A percentile compares a stretch with the other conserved stretches of the same genome.
phyloP scores from a whole-genome alignment of 92 coral and sea anemone species.

The Scolanthus callimorphus region DNA sequence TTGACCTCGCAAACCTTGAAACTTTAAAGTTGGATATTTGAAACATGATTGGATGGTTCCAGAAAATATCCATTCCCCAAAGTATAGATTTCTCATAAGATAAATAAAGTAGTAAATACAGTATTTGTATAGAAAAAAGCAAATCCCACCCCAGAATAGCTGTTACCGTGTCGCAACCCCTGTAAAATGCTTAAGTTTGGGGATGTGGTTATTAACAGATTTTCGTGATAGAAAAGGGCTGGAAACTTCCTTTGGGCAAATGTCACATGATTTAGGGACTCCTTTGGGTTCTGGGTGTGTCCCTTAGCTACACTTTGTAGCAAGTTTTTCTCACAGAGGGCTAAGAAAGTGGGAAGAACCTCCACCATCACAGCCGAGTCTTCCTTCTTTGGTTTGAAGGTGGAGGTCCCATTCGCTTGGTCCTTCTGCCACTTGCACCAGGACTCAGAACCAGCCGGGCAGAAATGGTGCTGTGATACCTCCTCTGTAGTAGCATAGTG shows the following conservation, averaged over 20 bases:
- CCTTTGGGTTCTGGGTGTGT: conserved; percentile 37
- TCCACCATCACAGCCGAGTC: no score
- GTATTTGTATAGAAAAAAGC: no score
- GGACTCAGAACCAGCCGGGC: not conserved
- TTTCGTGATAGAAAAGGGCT: no score
- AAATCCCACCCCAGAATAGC: no score
- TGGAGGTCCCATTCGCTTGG: conserved; percentile 23
- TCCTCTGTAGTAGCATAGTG: conserved; percentile 21
- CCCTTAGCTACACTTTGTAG: conserved; percentile 32
- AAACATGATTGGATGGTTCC: no score
- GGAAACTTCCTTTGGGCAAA: conserved; percentile 31
- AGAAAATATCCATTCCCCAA: no score
- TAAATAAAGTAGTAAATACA: no score
- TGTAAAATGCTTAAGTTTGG: conserved; percentile 1
- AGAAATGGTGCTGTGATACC: not conserved
- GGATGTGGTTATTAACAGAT: no score
- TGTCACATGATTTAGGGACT: conserved; percentile 42
- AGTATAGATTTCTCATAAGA: no score
- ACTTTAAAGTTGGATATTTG: no score
- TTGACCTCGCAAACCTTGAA: no score
- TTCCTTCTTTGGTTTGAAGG: conserved; percentile 22
- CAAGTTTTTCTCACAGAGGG: conserved; percentile 22
- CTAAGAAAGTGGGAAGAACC: conserved; percentile 19
- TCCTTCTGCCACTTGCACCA: conserved; percentile 44
- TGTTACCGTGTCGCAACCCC: not conserved